Evolutionary conservation across 1,140 invertebrate genomes (phyloP), one percentile per base, ranked within the genome.

Genomic region (Potamilus streckersoni): DNA sequence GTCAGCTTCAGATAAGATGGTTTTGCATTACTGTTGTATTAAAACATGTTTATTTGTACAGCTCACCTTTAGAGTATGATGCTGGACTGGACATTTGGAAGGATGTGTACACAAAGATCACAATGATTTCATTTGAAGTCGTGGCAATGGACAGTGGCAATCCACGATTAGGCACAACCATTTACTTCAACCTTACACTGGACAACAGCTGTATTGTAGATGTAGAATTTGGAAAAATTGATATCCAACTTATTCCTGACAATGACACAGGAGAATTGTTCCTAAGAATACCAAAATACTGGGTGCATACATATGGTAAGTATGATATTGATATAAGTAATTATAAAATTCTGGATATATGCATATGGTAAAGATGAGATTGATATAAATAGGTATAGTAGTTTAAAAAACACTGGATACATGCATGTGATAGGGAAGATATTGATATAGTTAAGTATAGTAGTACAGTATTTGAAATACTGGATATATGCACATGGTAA

Each of bases 201-300:
- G 79, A 75, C 69, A 84, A 82, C 69, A 80, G 79, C 2, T 84
- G 82, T 70, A 72, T 84, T 2, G 66, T 84, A 60, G 73, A 67
- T 73, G 81, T 76, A 4, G 38, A 77, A 5, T 85, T 76, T 79
- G 76, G 80, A 20, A 61, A 71, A 56, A 79, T 82, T 17, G 59
- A 64, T 11, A 74, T 79, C 61, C 61, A 74, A 55, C 77, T 82
- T 59, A 58, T 56, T 23, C 70, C 82, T 31, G 74, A 84, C 71
- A 64, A 73, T 17, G 60, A 64, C 19, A 82, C 68, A 11, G 81
- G 81, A 59, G 74, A 77, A 15, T 23, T 84, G 59, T 71, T 63
- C 0, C 69, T 84, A 12, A 57, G 76, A 13, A 76, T 82, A 66
- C 82, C 82, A 3, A 73, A 72, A 71, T 84, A 84, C 69, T 82